Evolutionary conservation across 2,113 vertebrate genomes (phyloP).

Genomic region (Gymnogyps californianus): DNA sequence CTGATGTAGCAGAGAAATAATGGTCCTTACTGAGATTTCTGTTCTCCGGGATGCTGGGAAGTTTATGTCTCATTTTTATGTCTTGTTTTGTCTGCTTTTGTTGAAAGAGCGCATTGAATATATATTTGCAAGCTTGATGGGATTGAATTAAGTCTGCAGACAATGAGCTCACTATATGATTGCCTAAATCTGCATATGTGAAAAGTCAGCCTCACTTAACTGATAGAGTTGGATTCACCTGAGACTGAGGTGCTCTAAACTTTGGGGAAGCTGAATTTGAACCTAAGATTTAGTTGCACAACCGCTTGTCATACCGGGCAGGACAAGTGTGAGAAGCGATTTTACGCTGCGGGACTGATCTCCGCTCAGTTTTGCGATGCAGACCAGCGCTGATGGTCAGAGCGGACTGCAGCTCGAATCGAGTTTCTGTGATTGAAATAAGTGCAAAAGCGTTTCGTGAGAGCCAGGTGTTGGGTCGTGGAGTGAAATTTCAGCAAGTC

Average conservation of each 20-base stretch:
- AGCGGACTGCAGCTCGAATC: fast-evolving
- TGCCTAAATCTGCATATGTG: not conserved
- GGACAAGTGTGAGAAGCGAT: not conserved
- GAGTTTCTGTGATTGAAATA: not conserved
- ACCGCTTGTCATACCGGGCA: fast-evolving
- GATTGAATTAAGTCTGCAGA: not conserved
- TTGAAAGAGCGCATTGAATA: not conserved
- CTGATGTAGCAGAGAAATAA: not conserved
- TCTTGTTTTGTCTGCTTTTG: not conserved
- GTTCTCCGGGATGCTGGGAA: not conserved
- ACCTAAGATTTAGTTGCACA: not conserved
- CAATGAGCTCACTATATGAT: not conserved
- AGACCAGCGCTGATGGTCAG: not conserved
- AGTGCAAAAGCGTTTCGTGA: not conserved
- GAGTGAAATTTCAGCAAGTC: not conserved
- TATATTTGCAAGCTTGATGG: not conserved
- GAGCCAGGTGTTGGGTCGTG: not conserved
- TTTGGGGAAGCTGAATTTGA: not conserved
- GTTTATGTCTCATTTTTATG: not conserved
- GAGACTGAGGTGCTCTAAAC: not conserved
- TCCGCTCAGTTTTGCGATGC: fast-evolving
- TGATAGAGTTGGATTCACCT: not conserved
- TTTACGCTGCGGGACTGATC: not conserved
- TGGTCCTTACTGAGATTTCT: not conserved
- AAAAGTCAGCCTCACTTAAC: not conserved